A percentile compares a stretch with the other conserved stretches of the same genome.
Evolutionary conservation across 2,113 vertebrate species (phyloP).

Genomic region (Haplotaxodon microlepis): DNA sequence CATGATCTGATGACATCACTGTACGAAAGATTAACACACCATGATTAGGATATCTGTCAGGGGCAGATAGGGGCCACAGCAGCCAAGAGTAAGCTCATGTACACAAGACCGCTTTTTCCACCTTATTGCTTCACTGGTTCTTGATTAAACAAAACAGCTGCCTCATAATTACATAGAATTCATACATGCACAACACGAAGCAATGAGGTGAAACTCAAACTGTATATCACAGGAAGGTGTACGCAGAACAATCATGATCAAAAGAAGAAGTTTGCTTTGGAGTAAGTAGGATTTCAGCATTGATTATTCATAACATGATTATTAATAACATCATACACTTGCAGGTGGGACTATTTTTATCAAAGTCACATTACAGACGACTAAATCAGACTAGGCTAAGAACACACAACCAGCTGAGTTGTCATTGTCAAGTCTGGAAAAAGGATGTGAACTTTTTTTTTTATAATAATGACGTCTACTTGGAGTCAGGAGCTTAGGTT

Average conservation of each 20-base stretch:
- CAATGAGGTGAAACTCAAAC: neutral
- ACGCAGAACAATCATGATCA: neutral
- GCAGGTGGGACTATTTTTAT: neutral
- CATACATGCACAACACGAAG: neutral
- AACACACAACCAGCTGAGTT: neutral
- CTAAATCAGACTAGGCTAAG: neutral
- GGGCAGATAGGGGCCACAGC: neutral
- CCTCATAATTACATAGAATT: neutral
- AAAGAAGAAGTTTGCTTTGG: neutral
- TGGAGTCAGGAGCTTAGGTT: neutral
- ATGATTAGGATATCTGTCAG: neutral
- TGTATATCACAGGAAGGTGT: neutral
- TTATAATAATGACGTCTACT: neutral
- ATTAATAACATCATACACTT: neutral
- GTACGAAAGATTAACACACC: neutral
- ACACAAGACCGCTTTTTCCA: conserved; percentile 18
- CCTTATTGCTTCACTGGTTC: conserved; percentile 10
- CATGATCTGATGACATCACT: neutral
- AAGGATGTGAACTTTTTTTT: neutral
- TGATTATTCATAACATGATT: neutral
- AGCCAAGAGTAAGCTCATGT: conserved; percentile 2
- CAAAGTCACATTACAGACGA: neutral
- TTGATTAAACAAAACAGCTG: neutral
- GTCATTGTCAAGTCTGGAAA: neutral
- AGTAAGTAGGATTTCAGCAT: neutral